phyloP scores from a whole-genome alignment of 2,797 vertebrate species.

The Kryptolebias ocellatus region DNA sequence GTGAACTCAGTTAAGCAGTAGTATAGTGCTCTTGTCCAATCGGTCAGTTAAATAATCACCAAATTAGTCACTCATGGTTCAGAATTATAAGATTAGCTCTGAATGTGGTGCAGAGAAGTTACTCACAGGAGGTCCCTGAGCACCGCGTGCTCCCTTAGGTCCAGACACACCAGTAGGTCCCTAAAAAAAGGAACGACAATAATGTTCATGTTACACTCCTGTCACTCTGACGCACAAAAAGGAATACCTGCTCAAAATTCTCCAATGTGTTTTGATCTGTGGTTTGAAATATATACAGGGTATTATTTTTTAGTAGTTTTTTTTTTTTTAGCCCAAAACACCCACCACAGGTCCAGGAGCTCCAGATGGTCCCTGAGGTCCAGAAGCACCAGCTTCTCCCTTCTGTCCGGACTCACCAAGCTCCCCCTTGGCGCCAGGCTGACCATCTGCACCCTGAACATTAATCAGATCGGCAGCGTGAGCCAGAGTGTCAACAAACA shows the following conservation, averaged over 20 bases:
- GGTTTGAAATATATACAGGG: neutral
- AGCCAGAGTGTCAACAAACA: neutral
- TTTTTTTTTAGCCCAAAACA: conserved; percentile 28
- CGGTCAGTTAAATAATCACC: neutral
- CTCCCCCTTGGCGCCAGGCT: conserved; percentile 93
- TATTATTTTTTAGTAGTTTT: neutral
- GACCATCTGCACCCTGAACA: conserved; percentile 91
- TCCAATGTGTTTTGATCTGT: neutral
- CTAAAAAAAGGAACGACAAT: conserved; percentile 69
- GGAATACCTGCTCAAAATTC: neutral
- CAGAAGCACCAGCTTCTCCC: conserved; percentile 89
- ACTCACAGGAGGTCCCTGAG: conserved; percentile 94
- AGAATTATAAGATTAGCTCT: neutral
- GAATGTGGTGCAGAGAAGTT: neutral
- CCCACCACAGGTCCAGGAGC: conserved; percentile 93
- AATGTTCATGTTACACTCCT: conserved; percentile 4
- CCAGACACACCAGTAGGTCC: conserved; percentile 93
- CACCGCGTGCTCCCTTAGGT: conserved; percentile 94
- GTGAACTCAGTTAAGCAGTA: too few relatives aligned
- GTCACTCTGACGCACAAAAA: neutral
- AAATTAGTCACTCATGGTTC: neutral
- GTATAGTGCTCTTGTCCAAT: neutral
- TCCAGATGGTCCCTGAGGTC: conserved; percentile 95
- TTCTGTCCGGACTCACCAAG: conserved; percentile 92
- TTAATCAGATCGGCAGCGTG: conserved; percentile 1